Evolutionary conservation across 2,888 invertebrate genomes (phyloP).

Genomic region (Tetrapedia diversipes): DNA sequence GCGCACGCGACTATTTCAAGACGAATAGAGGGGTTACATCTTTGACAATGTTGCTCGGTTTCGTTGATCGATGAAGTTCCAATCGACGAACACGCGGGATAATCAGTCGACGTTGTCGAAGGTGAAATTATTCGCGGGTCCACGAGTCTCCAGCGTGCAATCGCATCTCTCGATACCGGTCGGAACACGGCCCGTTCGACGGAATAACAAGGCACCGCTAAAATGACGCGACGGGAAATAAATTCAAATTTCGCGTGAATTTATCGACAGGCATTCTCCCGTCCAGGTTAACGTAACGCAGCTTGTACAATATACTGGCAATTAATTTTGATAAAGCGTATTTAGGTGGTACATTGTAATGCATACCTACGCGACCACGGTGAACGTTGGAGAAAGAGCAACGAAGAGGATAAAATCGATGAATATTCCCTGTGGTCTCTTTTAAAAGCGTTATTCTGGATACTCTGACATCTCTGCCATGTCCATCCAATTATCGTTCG

Average conservation of each 20-base stretch:
- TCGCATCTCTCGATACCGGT: constrained; percentile 13
- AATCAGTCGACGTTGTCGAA: background rate
- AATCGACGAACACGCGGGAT: constrained; percentile 1
- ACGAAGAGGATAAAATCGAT: background rate
- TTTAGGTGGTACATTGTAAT: too few species aligned
- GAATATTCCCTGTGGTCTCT: too few species aligned
- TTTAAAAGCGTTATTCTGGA: too few species aligned
- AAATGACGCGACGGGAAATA: constrained; percentile 37
- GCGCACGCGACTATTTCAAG: too few species aligned
- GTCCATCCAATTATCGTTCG: constrained; percentile 4
- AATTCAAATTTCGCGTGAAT: constrained; percentile 36
- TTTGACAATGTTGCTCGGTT: too few species aligned
- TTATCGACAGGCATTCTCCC: constrained; percentile 26
- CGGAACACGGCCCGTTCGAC: constrained; percentile 4
- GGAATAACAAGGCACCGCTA: constrained; percentile 5
- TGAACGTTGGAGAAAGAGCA: background rate
- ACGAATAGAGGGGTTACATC: too few species aligned
- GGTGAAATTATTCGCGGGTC: constrained; percentile 4
- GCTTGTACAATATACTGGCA: constrained; percentile 35
- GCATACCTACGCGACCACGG: background rate
- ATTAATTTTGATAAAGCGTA: constrained; percentile 51
- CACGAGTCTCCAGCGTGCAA: constrained; percentile 18
- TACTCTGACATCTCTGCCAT: too few species aligned
- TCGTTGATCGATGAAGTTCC: background rate
- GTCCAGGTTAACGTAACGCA: constrained; percentile 46